Conservation (phyloP, 2,888 invertebrate genomes). For the Mellilla xanthometata region DNA sequence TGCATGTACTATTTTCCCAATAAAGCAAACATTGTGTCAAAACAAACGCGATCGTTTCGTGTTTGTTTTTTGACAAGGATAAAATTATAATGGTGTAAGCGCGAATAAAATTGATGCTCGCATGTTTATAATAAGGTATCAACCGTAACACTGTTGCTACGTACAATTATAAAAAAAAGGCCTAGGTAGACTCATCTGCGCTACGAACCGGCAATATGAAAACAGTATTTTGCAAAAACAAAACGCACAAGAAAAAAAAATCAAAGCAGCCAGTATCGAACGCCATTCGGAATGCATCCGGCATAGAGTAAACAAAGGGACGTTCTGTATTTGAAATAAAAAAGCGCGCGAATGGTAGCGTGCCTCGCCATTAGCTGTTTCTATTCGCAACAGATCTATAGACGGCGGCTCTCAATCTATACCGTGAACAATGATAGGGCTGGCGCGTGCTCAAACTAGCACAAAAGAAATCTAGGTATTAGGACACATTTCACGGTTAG, state of each 20-base stretch:
- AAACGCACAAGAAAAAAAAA: conserved; percentile 52
- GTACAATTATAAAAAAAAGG: too few relatives aligned
- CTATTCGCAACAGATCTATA: conserved; percentile 73
- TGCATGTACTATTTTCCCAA: too few relatives aligned
- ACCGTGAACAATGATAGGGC: conserved; percentile 69
- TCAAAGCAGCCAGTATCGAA: conserved; percentile 63
- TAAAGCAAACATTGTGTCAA: too few relatives aligned
- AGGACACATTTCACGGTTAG: too few relatives aligned
- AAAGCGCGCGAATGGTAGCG: conserved; percentile 75
- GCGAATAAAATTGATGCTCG: too few relatives aligned
- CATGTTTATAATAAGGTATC: too few relatives aligned
- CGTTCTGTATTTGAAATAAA: conserved; percentile 67
- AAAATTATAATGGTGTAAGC: too few relatives aligned
- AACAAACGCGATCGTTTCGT: too few relatives aligned
- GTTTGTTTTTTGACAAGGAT: too few relatives aligned
- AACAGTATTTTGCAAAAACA: conserved; percentile 47
- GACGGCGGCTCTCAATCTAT: conserved; percentile 75
- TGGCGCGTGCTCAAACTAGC: conserved; percentile 27
- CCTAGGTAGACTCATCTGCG: too few relatives aligned
- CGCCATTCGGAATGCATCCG: conserved; percentile 70
- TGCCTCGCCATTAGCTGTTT: conserved; percentile 75
- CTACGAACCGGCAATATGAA: conserved; percentile 44
- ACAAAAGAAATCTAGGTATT: too few relatives aligned
- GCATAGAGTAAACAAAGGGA: conserved; percentile 76
- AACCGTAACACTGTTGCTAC: too few relatives aligned